These are phyloP conservation scores for Remorina albescens DNA, from an alignment of 2,797 vertebrate genomes.

Conservation along the genomic window DNA sequence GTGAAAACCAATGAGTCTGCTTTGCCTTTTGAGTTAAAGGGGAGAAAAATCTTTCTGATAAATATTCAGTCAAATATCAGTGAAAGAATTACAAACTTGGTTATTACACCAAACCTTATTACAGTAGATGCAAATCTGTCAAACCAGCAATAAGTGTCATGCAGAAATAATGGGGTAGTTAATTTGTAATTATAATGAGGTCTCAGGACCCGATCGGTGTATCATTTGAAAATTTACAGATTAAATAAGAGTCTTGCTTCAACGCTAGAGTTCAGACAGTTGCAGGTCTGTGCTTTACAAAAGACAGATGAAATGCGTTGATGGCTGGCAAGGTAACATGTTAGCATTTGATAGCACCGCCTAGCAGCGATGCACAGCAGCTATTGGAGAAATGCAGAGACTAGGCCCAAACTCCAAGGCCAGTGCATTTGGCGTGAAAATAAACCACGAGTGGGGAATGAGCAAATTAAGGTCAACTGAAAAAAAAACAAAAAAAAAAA, in stretches of 20 bases:
- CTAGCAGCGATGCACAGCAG: slow-evolving; percentile 59
- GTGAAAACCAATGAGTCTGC: slow-evolving; percentile 15
- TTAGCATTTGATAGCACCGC: slow-evolving; percentile 67
- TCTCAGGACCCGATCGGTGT: background rate
- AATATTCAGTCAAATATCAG: background rate
- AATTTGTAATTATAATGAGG: slow-evolving; percentile 45
- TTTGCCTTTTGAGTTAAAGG: background rate
- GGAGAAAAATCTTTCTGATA: background rate
- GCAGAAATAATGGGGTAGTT: slow-evolving; percentile 42
- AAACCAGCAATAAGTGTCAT: slow-evolving; percentile 39
- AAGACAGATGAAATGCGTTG: slow-evolving; percentile 64
- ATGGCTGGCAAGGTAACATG: slow-evolving; percentile 57
- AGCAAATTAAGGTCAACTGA: background rate
- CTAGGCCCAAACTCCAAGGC: slow-evolving; percentile 66
- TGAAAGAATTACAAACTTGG: slow-evolving; percentile 15
- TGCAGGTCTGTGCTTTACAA: slow-evolving; percentile 35
- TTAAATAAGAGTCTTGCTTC: background rate
- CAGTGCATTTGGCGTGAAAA: slow-evolving; percentile 35
- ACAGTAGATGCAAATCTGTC: slow-evolving; percentile 47
- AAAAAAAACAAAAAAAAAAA: too few species aligned
- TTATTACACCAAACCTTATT: slow-evolving; percentile 17
- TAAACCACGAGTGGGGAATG: background rate
- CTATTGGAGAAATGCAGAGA: slow-evolving; percentile 56
- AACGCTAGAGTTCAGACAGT: background rate
- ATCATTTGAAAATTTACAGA: background rate